Evolutionary conservation across 2,888 invertebrate species (phyloP), one percentile per base, ranked within the genome.

Genomic region (Eretmocerus hayati): DNA sequence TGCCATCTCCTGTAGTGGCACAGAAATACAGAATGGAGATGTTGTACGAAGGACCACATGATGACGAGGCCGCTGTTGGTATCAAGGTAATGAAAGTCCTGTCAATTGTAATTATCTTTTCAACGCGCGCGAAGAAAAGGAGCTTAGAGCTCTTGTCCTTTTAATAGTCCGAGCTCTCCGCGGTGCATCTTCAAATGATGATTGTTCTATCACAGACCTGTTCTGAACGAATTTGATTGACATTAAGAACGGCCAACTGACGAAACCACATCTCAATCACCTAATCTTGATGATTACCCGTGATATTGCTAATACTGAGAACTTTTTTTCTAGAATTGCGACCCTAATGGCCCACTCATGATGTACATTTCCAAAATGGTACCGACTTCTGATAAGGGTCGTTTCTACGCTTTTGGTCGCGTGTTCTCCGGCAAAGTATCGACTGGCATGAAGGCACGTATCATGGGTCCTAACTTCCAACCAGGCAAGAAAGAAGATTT

Each of bases 331-430:
- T 60, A 90, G 84, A 87, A 71, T 69, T 99, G 99, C 71, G 94
- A 99, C 75, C 87, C 97, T 13, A 88, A 92, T 60, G 99, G 89
- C 36, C 97, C 96, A 15, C 81, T 99, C 50, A 99, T 99, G 96
- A 99, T 99, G 99, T 99, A 99, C 83, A 82, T 99, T 60, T 95
- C 95, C 42, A 99, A 99, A 78, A 99, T 99, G 99, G 99, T 99
- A 72, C 99, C 99, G 59, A 99, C 99, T 15, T 87, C 93, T 13
- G 99, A 99, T 75, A 99, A 99, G 79, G 99, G 99, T 55, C 89
- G 99, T 72, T 99, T 99, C 86, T 99, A 96, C 75, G 99, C 99
- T 53, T 99, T 99, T 74, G 99, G 99, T 42, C 95, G 99, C 76
- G 99, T 99, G 23, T 99, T 99, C 81, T 90, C 97, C 60, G 99